Percentiles rank a stretch among this genome's conserved stretches.
These are phyloP conservation scores for Cheilosia vulpina DNA, from an alignment of 2,888 invertebrate species.

Conservation along the genomic window DNA sequence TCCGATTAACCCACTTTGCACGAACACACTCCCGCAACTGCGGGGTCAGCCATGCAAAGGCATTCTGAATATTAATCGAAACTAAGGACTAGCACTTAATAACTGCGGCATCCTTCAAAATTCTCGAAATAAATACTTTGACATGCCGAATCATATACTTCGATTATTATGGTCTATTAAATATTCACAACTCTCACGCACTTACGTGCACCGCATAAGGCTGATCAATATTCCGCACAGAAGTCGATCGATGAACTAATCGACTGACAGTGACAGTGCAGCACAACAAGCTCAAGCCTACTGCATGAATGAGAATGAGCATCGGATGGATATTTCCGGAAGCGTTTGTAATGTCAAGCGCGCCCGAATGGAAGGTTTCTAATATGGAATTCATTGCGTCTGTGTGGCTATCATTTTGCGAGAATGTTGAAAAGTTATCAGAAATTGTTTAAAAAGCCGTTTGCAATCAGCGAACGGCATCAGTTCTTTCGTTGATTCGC, in stretches of 20 bases:
- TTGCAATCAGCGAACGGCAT: constrained; percentile 27
- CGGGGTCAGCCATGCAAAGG: constrained; percentile 4
- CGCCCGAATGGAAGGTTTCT: constrained; percentile 55
- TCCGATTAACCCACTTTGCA: constrained; percentile 21
- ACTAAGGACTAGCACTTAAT: constrained; percentile 12
- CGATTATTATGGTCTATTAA: constrained; percentile 25
- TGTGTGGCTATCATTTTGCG: background rate
- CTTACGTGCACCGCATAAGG: constrained; percentile 68
- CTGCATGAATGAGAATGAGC: constrained; percentile 54
- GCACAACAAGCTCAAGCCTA: constrained; percentile 20
- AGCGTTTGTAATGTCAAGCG: constrained; percentile 41
- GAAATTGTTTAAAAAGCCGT: constrained; percentile 65
- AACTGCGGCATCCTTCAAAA: constrained; percentile 39
- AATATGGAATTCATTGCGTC: constrained; percentile 33
- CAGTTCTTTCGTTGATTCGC: constrained; percentile 46
- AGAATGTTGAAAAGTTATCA: constrained; percentile 22
- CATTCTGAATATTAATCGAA: constrained; percentile 18
- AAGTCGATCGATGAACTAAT: constrained; percentile 61
- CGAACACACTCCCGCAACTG: background rate
- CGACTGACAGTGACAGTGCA: constrained; percentile 42
- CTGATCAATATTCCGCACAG: constrained; percentile 59
- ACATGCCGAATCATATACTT: constrained; percentile 42
- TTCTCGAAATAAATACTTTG: constrained; percentile 34
- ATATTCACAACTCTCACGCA: constrained; percentile 62
- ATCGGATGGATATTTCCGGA: constrained; percentile 43